Evolutionary conservation across 2,113 vertebrate genomes (phyloP), one percentile per base, ranked within the genome.

Genomic region (Periophthalmodon schlosseri): DNA sequence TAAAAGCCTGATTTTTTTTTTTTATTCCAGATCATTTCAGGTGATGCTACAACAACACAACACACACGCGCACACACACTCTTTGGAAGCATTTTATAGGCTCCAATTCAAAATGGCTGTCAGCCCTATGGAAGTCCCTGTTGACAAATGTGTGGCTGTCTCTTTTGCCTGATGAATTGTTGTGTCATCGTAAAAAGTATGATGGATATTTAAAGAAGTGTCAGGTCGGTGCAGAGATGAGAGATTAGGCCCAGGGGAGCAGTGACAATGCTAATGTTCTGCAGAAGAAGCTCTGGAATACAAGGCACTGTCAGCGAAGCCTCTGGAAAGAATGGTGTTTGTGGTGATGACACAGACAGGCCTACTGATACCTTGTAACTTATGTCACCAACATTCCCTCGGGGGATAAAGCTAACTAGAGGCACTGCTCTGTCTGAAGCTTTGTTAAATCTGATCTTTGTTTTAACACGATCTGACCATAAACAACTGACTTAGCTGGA

Each of bases 271-370:
- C 72, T 77, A 86, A 84, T 63, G 58, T 24, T 54, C 70, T 11
- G 63, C 0, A 57, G 67, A 71, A 69, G 86, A 73, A 82, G 72
- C 65, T 52, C 71, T 80, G 84, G 87, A 88, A 90, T 91, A 92
- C 91, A 88, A 91, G 90, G 80, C 82, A 68, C 84, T 68, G 74
- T 90, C 86, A 87, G 80, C 72, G 54, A 78, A 54, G 52, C 7
- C 69, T 82, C 88, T 83, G 90, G 90, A 93, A 93, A 92, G 92
- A 92, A 93, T 89, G 78, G 83, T 80, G 78, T 91, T 93, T 91
- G 81, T 77, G 81, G 86, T 85, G 58, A 68, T 68, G 69, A 80
- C 74, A 82, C 73, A 83, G 74, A 81, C 18, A 47, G 34, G 69
- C 68, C 72, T 65, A 68, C 5, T 74, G 70, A 44, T 44, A 44